phyloP scores from a whole-genome alignment of 2,888 invertebrate species.

The Rapana venosa region DNA sequence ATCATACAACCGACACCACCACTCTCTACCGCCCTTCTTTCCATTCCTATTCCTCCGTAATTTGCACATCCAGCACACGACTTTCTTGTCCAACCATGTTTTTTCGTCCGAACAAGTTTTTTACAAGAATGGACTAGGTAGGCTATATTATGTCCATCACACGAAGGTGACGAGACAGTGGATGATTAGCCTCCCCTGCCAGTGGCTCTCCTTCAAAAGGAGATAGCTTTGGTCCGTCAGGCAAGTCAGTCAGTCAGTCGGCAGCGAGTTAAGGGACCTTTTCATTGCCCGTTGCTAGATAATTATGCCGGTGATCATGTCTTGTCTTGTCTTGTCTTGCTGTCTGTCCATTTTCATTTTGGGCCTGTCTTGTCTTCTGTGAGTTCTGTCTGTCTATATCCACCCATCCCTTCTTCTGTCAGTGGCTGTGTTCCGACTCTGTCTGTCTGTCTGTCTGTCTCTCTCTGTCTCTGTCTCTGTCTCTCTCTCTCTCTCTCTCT shows the following conservation, averaged over 20 bases:
- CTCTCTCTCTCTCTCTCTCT: background rate
- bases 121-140: no score
- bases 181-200: background rate
- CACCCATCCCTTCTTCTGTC: background rate
- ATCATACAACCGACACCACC: no score
- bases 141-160: background rate
- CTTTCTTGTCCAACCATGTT: background rate
- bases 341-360: background rate
- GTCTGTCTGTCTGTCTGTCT: background rate
- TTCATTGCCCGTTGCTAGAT: no score
- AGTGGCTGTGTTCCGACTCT: background rate
- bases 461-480: background rate
- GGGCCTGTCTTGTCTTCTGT: no score
- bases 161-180: background rate
- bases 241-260: background rate
- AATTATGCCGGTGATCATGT: no score
- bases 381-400: no score
- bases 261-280: background rate
- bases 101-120: no score
- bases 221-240: background rate
- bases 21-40: no score
- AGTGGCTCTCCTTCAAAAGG: background rate
- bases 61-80: no score
- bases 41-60: no score
- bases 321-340: background rate